A percentile compares a stretch with the other conserved stretches of the same genome.
Conservation (phyloP, 2,113 vertebrate species). For the Opisthocomus hoazin region DNA sequence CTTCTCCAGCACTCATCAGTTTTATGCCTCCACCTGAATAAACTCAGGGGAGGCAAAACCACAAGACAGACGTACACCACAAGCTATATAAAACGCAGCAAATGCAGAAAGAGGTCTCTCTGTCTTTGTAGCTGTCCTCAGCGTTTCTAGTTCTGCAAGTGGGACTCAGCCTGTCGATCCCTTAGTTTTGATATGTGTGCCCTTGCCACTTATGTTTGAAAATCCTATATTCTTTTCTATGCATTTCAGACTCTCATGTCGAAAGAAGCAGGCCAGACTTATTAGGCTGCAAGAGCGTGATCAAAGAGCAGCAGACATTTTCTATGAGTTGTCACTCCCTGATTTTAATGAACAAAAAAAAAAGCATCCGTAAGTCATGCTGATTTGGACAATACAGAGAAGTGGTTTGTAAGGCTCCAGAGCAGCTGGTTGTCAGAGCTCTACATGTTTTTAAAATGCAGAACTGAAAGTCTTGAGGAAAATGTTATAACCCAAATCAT, state of each 20-base stretch:
- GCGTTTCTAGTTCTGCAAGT: neutral
- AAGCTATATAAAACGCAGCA: neutral
- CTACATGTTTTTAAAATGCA: neutral
- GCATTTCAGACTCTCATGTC: neutral
- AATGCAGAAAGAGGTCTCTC: neutral
- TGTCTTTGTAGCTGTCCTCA: neutral
- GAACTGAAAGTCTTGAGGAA: neutral
- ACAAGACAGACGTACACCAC: neutral
- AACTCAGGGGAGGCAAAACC: conserved; percentile 45
- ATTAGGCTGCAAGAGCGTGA: neutral
- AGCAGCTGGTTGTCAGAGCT: neutral
- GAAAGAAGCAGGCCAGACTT: neutral
- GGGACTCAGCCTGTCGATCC: neutral
- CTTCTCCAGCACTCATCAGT: conserved; percentile 58
- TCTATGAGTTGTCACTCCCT: neutral
- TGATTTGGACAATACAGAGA: neutral
- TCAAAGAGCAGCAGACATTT: neutral
- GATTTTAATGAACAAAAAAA: neutral
- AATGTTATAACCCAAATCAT: neutral
- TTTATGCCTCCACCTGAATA: conserved; percentile 61
- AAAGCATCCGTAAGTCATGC: neutral
- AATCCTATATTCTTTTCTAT: neutral
- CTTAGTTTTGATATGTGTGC: fast-evolving
- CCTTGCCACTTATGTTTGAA: neutral
- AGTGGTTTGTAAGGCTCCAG: neutral